A percentile compares a stretch with the other conserved stretches of the same genome.
Evolutionary conservation across 2,797 vertebrate genomes (phyloP).

Genomic region (Amniataba percoides): DNA sequence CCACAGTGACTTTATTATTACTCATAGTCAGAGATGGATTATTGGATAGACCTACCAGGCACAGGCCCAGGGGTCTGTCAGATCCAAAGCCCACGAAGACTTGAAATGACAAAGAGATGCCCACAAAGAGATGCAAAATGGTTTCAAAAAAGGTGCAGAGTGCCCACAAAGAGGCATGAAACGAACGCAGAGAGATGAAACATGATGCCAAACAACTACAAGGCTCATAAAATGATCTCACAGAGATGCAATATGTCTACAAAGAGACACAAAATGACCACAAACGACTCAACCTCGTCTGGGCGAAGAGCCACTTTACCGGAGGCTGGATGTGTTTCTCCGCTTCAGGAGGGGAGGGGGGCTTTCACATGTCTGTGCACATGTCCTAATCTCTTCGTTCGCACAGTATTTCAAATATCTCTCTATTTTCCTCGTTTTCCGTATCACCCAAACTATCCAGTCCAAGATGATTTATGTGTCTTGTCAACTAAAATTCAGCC

Average conservation of each 20-base stretch:
- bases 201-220: too few species aligned
- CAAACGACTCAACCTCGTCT: neutral
- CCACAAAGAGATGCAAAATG: neutral
- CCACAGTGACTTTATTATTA: neutral
- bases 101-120: neutral
- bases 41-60: neutral
- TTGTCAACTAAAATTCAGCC: conserved; percentile 11
- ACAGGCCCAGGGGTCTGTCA: neutral
- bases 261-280: neutral
- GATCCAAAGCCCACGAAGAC: neutral
- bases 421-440: conserved; percentile 13
- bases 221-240: neutral
- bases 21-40: neutral
- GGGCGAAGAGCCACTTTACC: neutral
- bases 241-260: neutral
- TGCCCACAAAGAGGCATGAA: neutral
- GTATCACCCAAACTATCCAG: conserved; percentile 10
- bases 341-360: neutral
- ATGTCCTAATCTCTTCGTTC: neutral
- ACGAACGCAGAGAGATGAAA: neutral
- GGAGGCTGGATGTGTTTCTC: neutral
- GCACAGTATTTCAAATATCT: conserved; percentile 1
- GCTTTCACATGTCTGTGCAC: neutral
- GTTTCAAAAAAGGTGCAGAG: neutral
- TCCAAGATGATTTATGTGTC: conserved; percentile 24